phyloP scores from a whole-genome alignment of 1,140 invertebrate genomes.

The Leptinotarsa defecta region DNA sequence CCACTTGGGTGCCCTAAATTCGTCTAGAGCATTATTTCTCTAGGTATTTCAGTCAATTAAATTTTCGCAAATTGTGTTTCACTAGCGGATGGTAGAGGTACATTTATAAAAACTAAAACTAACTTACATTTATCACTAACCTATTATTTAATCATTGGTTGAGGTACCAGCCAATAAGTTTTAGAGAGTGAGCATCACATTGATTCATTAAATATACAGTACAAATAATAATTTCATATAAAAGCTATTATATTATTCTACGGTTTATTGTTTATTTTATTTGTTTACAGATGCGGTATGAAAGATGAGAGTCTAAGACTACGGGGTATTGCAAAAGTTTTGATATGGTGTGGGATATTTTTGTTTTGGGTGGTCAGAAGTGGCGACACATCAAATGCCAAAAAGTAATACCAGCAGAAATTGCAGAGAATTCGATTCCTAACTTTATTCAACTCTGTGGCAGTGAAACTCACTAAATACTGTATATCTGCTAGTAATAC shows the following conservation, averaged over 20 bases:
- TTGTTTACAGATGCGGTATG: slow-evolving; percentile 1
- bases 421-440: no score
- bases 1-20: no score
- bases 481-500: background rate
- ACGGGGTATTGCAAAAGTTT: background rate
- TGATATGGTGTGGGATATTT: slow-evolving; percentile 24
- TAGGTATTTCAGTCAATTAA: background rate
- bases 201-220: slow-evolving; percentile 28
- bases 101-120: slow-evolving; percentile 21
- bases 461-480: background rate
- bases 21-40: background rate
- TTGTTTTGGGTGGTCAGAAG: slow-evolving; percentile 14
- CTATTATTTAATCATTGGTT: slow-evolving; percentile 19
- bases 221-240: slow-evolving; percentile 32
- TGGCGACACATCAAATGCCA: background rate
- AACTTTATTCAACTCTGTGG: background rate
- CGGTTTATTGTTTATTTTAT: slow-evolving; percentile 28
- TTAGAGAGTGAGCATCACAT: slow-evolving; percentile 33
- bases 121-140: slow-evolving; percentile 26
- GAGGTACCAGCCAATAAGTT: slow-evolving; percentile 9
- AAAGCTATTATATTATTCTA: slow-evolving; percentile 30
- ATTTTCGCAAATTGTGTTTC: slow-evolving; percentile 1
- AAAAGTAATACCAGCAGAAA: no score
- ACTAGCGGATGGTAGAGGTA: background rate
- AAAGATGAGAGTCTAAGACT: background rate